Evolutionary conservation across 1,140 invertebrate species (phyloP).

Genomic region (Lordiphosa mommai): DNA sequence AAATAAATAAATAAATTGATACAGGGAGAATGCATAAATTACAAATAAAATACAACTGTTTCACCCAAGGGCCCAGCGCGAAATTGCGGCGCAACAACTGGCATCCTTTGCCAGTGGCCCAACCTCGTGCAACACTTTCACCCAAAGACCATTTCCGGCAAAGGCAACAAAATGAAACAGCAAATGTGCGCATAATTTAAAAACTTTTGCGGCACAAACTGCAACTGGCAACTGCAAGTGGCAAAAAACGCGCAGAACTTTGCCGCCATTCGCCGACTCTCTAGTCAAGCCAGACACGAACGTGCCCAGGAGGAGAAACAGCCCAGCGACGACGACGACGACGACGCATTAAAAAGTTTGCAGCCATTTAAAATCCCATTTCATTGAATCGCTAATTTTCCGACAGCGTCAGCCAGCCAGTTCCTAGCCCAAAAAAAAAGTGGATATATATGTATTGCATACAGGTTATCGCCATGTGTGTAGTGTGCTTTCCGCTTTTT

Average conservation of each 20-base stretch:
- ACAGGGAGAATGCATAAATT: slow-evolving; percentile 58
- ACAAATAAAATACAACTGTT: slow-evolving; percentile 25
- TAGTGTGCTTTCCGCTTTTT: slow-evolving; percentile 18
- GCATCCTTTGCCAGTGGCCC: slow-evolving; percentile 9
- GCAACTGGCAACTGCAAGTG: slow-evolving; percentile 55
- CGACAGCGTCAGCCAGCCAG: slow-evolving; percentile 49
- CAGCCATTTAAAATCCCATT: slow-evolving; percentile 79
- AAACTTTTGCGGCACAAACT: slow-evolving; percentile 59
- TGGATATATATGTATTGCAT: not conserved
- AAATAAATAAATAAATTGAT: slow-evolving; percentile 75
- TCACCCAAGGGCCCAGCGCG: slow-evolving; percentile 9
- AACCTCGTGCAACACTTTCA: slow-evolving; percentile 61
- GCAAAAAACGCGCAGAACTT: slow-evolving; percentile 60
- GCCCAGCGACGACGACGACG: not conserved
- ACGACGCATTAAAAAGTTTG: slow-evolving; percentile 77
- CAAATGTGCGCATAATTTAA: slow-evolving; percentile 76
- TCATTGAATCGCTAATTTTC: slow-evolving; percentile 79
- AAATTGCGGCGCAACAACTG: slow-evolving; percentile 62
- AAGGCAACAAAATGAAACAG: slow-evolving; percentile 41
- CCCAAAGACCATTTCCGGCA: slow-evolving; percentile 70
- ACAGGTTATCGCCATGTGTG: slow-evolving; percentile 5
- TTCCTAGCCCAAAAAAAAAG: slow-evolving; percentile 23
- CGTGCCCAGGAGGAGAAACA: slow-evolving; percentile 23
- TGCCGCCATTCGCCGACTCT: slow-evolving; percentile 39
- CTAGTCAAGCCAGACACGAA: slow-evolving; percentile 53